Evolutionary conservation across 2,797 vertebrate genomes (phyloP).

Genomic region (Pangasius larnaudii): DNA sequence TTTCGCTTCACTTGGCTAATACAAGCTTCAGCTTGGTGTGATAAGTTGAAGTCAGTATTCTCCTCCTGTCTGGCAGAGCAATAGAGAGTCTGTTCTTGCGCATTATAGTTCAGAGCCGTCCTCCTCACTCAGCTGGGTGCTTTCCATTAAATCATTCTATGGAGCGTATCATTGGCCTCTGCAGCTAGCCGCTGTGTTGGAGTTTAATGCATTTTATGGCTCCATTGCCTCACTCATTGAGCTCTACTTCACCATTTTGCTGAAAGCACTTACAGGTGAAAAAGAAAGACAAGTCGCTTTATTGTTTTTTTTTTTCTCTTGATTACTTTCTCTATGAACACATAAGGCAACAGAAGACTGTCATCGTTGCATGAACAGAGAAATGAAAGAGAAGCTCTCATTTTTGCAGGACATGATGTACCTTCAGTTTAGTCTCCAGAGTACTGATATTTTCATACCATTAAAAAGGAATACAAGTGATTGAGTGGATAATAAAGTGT

Average conservation of each 20-base stretch:
- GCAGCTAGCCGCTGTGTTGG: conserved; percentile 42
- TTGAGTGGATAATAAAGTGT: background rate
- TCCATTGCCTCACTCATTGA: conserved; percentile 36
- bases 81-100: conserved; percentile 39
- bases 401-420: background rate
- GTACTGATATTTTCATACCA: conserved; percentile 52
- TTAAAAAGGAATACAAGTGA: conserved; percentile 9
- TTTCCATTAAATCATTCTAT: conserved; percentile 55
- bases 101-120: conserved; percentile 30
- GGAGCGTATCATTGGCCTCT: conserved; percentile 50
- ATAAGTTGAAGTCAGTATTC: conserved; percentile 30
- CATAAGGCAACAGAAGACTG: background rate
- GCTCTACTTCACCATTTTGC: conserved; percentile 34
- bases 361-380: background rate
- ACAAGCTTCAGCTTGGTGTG: conserved; percentile 4
- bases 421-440: conserved; percentile 15
- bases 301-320: background rate
- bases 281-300: conserved; percentile 34
- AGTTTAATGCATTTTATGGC: conserved; percentile 50
- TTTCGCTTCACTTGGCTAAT: conserved; percentile 19
- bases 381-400: conserved; percentile 15
- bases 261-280: conserved; percentile 49
- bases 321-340: conserved; percentile 5
- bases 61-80: conserved; percentile 47
- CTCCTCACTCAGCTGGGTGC: conserved; percentile 33